Conservation (phyloP, 2,888 invertebrate species). For the Teinopalpus imperialis region DNA sequence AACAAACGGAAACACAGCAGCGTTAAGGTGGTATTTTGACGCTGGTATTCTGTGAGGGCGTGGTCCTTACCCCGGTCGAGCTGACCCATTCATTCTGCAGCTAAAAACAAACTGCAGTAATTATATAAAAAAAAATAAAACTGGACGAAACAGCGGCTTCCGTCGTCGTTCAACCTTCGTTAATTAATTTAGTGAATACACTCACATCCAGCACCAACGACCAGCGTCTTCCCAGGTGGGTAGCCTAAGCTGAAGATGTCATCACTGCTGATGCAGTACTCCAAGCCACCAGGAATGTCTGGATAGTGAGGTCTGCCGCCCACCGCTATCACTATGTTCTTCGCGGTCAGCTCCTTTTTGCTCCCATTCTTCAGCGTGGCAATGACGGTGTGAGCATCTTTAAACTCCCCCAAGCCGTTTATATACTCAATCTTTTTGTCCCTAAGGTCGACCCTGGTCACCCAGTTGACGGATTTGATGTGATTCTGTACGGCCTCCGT, state of each 20-base stretch:
- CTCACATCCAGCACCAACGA: slow-evolving; percentile 95
- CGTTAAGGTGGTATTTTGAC: too few relatives aligned
- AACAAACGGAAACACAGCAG: too few relatives aligned
- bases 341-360: slow-evolving; percentile 85
- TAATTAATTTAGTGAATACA: too few relatives aligned
- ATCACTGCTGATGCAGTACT: slow-evolving; percentile 95
- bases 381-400: slow-evolving; percentile 88
- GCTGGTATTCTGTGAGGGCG: too few relatives aligned
- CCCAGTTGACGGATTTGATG: slow-evolving; percentile 98
- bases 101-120: too few relatives aligned
- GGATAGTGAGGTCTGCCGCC: slow-evolving; percentile 97
- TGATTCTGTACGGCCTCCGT: slow-evolving; percentile 92
- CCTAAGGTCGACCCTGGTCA: slow-evolving; percentile 93
- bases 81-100: too few relatives aligned
- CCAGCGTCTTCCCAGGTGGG: slow-evolving; percentile 93
- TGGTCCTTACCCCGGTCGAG: too few relatives aligned
- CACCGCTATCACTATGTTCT: slow-evolving; percentile 92
- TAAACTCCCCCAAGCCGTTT: slow-evolving; percentile 87
- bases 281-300: slow-evolving; percentile 91
- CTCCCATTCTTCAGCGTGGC: slow-evolving; percentile 89
- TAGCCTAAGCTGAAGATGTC: slow-evolving; percentile 93
- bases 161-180: too few relatives aligned
- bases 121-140: too few relatives aligned
- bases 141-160: too few relatives aligned
- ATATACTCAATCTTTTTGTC: slow-evolving; percentile 96